Evolutionary conservation across 1,140 invertebrate species (phyloP).

Genomic region (Aphelinus certus): DNA sequence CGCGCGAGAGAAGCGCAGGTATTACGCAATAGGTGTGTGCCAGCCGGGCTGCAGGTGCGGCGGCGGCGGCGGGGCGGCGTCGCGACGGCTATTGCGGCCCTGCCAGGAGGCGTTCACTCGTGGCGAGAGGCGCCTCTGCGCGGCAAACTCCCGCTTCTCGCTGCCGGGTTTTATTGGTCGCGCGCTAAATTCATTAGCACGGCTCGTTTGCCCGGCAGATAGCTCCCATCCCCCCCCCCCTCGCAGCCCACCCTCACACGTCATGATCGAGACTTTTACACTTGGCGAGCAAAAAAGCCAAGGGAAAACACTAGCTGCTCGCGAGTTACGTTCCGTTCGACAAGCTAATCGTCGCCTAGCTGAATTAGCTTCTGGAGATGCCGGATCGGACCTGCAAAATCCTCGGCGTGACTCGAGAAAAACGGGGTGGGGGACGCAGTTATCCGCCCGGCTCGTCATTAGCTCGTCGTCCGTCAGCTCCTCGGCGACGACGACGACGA

Average conservation of each 20-base stretch:
- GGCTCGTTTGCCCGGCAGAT: slow-evolving; percentile 50
- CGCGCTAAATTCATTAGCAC: slow-evolving; percentile 57
- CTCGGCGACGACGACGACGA: no score
- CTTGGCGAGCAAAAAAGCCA: slow-evolving; percentile 25
- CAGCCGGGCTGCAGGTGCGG: no score
- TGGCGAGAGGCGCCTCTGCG: slow-evolving; percentile 50
- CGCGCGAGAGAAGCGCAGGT: no score
- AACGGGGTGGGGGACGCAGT: not conserved
- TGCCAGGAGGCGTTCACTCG: slow-evolving; percentile 51
- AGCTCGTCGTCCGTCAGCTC: slow-evolving; percentile 19
- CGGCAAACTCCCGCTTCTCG: slow-evolving; percentile 22
- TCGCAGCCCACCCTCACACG: slow-evolving; percentile 31
- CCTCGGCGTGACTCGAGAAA: not conserved
- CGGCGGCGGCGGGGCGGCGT: no score
- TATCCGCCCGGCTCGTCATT: not conserved
- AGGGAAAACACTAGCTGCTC: no score
- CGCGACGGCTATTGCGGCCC: not conserved
- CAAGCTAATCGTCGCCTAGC: no score
- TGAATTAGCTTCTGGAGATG: no score
- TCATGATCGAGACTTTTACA: slow-evolving; percentile 47
- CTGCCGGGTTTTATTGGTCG: slow-evolving; percentile 51
- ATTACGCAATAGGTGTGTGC: no score
- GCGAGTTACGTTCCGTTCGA: no score
- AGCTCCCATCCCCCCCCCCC: slow-evolving; percentile 32
- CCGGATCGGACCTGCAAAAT: no score